phyloP scores from a whole-genome alignment of 2,113 vertebrate species.

The Neofelis nebulosa region DNA sequence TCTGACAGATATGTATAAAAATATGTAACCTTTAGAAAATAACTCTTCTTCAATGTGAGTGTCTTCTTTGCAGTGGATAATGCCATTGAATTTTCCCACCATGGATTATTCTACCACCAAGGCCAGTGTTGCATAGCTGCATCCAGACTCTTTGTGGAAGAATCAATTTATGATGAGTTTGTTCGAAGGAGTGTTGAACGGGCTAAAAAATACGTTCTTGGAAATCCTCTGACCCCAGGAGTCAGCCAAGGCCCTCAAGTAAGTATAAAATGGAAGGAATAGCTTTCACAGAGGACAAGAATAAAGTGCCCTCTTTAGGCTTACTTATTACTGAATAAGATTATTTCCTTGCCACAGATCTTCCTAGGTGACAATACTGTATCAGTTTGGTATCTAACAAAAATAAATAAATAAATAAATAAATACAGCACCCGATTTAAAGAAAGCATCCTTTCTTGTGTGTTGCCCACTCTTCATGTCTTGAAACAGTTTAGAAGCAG shows the following conservation, averaged over 20 bases:
- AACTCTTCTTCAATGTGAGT: not conserved
- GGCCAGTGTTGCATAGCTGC: conserved; percentile 93
- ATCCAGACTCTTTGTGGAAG: conserved; percentile 94
- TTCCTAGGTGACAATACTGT: not conserved
- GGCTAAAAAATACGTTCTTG: conserved; percentile 88
- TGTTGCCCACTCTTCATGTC: not conserved
- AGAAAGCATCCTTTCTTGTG: not conserved
- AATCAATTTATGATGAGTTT: conserved; percentile 91
- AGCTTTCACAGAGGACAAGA: not conserved
- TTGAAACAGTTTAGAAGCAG: not conserved
- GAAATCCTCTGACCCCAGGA: conserved; percentile 87
- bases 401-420: not conserved
- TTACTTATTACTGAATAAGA: not conserved
- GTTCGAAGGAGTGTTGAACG: conserved; percentile 87
- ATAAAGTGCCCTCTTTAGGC: not conserved
- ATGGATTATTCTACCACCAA: conserved; percentile 92
- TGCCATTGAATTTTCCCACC: conserved; percentile 90
- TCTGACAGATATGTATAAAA: not conserved
- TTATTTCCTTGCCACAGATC: not conserved
- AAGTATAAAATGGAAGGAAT: not conserved
- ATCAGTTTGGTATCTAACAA: not conserved
- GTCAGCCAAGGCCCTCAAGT: conserved; percentile 93
- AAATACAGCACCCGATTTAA: not conserved
- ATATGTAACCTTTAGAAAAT: not conserved
- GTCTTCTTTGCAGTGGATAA: conserved; percentile 86